Evolutionary conservation across 2,888 invertebrate species (phyloP).

Genomic region (Amphipyra tragopoginis): DNA sequence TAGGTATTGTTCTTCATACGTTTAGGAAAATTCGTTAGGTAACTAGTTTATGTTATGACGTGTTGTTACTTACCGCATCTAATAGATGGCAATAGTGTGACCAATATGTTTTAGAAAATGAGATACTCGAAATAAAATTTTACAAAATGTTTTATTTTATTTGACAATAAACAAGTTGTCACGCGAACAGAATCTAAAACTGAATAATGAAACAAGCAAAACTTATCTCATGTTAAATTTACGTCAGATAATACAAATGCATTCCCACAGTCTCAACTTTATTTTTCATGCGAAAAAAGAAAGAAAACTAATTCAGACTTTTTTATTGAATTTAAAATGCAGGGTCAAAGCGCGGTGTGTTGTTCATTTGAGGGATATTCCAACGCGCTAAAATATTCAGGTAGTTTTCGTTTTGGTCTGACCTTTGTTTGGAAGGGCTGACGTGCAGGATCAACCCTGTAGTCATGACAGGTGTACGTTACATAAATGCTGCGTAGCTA

Average conservation of each 20-base stretch:
- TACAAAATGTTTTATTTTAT: neutral
- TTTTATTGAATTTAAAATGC: conserved; percentile 54
- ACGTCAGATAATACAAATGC: conserved; percentile 24
- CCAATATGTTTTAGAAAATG: neutral
- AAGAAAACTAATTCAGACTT: conserved; percentile 37
- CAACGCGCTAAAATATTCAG: conserved; percentile 71
- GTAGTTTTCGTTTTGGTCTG: conserved; percentile 64
- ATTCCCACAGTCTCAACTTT: conserved; percentile 37
- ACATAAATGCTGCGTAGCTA: conserved; percentile 32
- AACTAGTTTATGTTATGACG: neutral
- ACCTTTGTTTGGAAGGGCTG: conserved; percentile 67
- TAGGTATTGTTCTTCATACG: too few relatives aligned
- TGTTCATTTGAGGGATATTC: conserved; percentile 65
- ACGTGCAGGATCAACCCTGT: conserved; percentile 50
- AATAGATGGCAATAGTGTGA: conserved; percentile 33
- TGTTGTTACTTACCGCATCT: conserved; percentile 2
- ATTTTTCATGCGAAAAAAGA: conserved; percentile 29
- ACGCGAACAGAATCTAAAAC: conserved; percentile 23
- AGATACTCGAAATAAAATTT: neutral
- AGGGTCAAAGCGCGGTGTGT: conserved; percentile 58
- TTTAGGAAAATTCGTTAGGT: neutral
- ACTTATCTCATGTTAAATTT: conserved; percentile 26
- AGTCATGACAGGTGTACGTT: conserved; percentile 55
- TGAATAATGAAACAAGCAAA: conserved; percentile 34
- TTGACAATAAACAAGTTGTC: conserved; percentile 21